Conservation (phyloP, 2,888 invertebrate species). For the Crioceris asparagi region DNA sequence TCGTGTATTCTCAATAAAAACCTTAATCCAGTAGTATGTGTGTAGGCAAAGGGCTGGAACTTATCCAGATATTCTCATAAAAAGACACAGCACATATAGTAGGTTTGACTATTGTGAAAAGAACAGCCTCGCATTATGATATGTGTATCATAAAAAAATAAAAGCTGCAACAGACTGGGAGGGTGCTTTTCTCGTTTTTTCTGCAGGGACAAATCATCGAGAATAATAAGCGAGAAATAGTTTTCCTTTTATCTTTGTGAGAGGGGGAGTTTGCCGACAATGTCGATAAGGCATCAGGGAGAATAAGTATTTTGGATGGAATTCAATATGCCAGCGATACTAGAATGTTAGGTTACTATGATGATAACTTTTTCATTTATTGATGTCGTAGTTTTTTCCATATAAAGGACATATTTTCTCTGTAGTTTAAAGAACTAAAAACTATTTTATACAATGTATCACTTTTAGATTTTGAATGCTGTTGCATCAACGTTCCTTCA, state of each 20-base stretch:
- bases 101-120: slow-evolving; percentile 36
- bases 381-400: too few relatives aligned
- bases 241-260: slow-evolving; percentile 16
- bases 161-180: slow-evolving; percentile 30
- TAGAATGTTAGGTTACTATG: too few relatives aligned
- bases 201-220: slow-evolving; percentile 30
- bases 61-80: slow-evolving; percentile 34
- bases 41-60: slow-evolving; percentile 25
- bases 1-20: slow-evolving; percentile 22
- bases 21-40: slow-evolving; percentile 32
- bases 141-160: slow-evolving; percentile 37
- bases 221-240: slow-evolving; percentile 28
- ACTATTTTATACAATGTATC: too few relatives aligned
- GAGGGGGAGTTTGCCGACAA: slow-evolving; percentile 19
- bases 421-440: too few relatives aligned
- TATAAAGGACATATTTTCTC: too few relatives aligned
- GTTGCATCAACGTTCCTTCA: too few relatives aligned
- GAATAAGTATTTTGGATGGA: slow-evolving; percentile 10
- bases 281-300: slow-evolving; percentile 12
- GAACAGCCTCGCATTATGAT: slow-evolving; percentile 35
- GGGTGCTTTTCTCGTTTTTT: slow-evolving; percentile 33
- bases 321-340: slow-evolving; percentile 3
- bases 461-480: too few relatives aligned
- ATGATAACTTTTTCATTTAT: too few relatives aligned
- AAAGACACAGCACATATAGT: too few relatives aligned